Conservation (phyloP, 2,888 invertebrate species). For the Amaurobius ferox region DNA sequence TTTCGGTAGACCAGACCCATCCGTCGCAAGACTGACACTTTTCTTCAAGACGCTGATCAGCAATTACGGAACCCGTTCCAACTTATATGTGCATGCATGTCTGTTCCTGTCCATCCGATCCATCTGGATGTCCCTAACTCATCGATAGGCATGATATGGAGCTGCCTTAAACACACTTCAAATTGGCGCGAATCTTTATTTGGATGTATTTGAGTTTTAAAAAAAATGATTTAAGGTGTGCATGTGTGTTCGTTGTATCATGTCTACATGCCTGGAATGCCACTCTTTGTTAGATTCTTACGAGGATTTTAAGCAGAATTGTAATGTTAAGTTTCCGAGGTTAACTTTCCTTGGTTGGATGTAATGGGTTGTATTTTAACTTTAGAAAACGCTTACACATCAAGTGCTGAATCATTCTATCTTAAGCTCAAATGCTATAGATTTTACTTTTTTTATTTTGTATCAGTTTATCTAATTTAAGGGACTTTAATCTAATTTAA, state of each 20-base stretch:
- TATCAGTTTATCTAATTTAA: too few relatives aligned
- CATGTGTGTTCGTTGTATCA: conserved; percentile 27
- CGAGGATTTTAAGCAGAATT: neutral
- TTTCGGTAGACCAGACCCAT: neutral
- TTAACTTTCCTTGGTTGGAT: too few relatives aligned
- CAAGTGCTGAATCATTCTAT: too few relatives aligned
- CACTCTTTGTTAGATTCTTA: conserved; percentile 44
- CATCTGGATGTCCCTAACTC: too few relatives aligned
- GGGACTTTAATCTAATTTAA: too few relatives aligned
- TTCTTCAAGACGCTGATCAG: neutral
- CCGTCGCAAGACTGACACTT: neutral
- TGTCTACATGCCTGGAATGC: conserved; percentile 35
- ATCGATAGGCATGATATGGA: conserved; percentile 67
- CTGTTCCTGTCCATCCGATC: neutral
- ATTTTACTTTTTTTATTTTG: too few relatives aligned
- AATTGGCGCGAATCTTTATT: neutral
- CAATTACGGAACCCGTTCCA: too few relatives aligned
- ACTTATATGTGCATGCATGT: neutral
- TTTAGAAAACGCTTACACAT: too few relatives aligned
- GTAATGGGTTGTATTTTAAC: too few relatives aligned
- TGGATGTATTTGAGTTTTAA: neutral
- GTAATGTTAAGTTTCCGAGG: too few relatives aligned
- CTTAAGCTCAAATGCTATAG: too few relatives aligned
- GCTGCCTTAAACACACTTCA: conserved; percentile 56
- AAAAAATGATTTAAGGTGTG: conserved; percentile 3